phyloP scores from a whole-genome alignment of 1,140 invertebrate species.

The Listronotus bonariensis region DNA sequence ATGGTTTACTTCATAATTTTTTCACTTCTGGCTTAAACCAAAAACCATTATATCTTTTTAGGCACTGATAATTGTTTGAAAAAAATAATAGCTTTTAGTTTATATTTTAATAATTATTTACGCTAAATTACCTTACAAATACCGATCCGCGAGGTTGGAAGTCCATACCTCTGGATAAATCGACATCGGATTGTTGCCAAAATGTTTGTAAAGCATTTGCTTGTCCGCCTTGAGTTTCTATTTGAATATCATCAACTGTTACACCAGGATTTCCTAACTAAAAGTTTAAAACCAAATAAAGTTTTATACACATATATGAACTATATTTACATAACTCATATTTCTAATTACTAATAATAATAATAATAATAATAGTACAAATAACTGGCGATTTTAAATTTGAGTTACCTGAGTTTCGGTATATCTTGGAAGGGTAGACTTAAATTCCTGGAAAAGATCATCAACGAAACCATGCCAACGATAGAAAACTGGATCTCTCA shows the following conservation, averaged over 20 bases:
- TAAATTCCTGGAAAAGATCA: conserved; percentile 76
- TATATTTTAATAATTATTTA: no score
- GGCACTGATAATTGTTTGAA: no score
- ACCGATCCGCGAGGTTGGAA: conserved; percentile 73
- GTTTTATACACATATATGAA: no score
- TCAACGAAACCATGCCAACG: conserved; percentile 82
- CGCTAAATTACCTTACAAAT: conserved; percentile 61
- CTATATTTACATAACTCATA: no score
- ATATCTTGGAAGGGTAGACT: conserved; percentile 70
- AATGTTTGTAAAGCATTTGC: conserved; percentile 67
- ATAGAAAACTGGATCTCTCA: conserved; percentile 86
- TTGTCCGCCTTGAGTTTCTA: conserved; percentile 57
- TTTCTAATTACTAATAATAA: no score
- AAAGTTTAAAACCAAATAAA: no score
- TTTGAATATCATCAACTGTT: conserved; percentile 60
- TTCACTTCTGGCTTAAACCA: no score
- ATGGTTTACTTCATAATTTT: no score
- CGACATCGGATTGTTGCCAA: conserved; percentile 76
- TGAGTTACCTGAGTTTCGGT: conserved; percentile 51
- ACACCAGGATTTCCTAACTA: conserved; percentile 70
- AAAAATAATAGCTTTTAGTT: no score
- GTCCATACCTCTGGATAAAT: conserved; percentile 75
- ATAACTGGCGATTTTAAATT: no score
- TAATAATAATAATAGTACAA: no score
- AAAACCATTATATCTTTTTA: no score